These are phyloP conservation scores for Bruchidius siliquastri DNA, from an alignment of 2,888 invertebrate species.

Conservation along the genomic window DNA sequence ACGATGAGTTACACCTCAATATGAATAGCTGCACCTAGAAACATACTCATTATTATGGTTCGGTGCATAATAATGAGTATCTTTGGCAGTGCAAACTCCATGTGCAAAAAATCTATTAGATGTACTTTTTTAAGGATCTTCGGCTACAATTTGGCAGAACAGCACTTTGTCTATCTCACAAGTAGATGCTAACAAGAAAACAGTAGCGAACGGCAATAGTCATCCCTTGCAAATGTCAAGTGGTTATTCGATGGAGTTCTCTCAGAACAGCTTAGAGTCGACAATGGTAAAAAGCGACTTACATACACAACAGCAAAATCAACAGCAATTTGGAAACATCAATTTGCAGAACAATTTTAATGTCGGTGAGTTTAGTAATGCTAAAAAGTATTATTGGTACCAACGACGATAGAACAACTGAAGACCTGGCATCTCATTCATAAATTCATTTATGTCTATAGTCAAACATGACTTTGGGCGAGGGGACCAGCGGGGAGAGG, in stretches of 20 bases:
- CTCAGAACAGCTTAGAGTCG: constrained; percentile 17
- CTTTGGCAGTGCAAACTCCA: too few relatives aligned
- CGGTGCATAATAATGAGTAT: too few relatives aligned
- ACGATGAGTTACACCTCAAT: too few relatives aligned
- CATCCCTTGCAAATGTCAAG: constrained; percentile 19
- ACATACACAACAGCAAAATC: constrained; percentile 12
- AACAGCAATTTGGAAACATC: constrained; percentile 22
- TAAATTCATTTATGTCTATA: too few relatives aligned
- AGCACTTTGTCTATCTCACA: constrained; percentile 32
- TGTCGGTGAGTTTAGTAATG: constrained; percentile 46
- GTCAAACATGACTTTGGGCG: too few relatives aligned
- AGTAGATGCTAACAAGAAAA: constrained; percentile 19
- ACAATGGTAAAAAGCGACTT: constrained; percentile 12
- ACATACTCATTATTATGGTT: too few relatives aligned
- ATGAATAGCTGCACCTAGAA: too few relatives aligned
- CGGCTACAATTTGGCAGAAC: constrained; percentile 37
- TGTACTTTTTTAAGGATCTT: constrained; percentile 31
- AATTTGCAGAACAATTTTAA: constrained; percentile 49
- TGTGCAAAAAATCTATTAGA: too few relatives aligned
- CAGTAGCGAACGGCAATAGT: constrained; percentile 27
- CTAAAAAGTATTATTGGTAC: too few relatives aligned
- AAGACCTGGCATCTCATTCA: too few relatives aligned
- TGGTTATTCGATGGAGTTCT: constrained; percentile 27
- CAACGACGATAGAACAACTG: too few relatives aligned
- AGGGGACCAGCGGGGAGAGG: too few relatives aligned